phyloP scores from a whole-genome alignment of 2,888 invertebrate genomes.

The Meganola albula region DNA sequence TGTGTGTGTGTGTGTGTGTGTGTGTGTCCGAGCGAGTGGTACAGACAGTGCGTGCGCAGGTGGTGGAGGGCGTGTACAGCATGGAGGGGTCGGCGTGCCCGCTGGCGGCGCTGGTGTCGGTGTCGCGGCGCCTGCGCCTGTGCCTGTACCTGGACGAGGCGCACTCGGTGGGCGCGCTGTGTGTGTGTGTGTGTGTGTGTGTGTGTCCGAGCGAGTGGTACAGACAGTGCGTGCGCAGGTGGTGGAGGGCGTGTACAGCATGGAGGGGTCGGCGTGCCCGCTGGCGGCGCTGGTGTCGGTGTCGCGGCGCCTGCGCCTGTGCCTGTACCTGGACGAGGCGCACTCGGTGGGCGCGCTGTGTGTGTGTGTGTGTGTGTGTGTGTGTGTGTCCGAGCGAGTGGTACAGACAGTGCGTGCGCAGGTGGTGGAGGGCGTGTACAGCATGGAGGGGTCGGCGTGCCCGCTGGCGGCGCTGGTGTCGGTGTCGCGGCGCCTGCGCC shows the following conservation, averaged over 20 bases:
- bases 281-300: constrained; percentile 91
- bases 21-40: no score
- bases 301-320: constrained; percentile 96
- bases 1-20: no score
- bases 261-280: constrained; percentile 97
- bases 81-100: constrained; percentile 98
- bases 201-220: no score
- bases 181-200: no score
- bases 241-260: constrained; percentile 98
- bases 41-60: no score
- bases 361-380: no score
- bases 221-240: no score
- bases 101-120: constrained; percentile 89
- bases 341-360: constrained; percentile 99
- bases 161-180: constrained; percentile 98
- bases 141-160: constrained; percentile 99
- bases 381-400: no score
- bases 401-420: no score
- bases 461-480: constrained; percentile 91
- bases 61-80: constrained; percentile 97
- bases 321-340: constrained; percentile 98
- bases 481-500: constrained; percentile 95
- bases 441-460: constrained; percentile 98
- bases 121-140: constrained; percentile 96
- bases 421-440: constrained; percentile 97